Base-by-base conservation (phyloP, 2,888 invertebrate species). In the Rotaria magnacalcarata region DNA sequence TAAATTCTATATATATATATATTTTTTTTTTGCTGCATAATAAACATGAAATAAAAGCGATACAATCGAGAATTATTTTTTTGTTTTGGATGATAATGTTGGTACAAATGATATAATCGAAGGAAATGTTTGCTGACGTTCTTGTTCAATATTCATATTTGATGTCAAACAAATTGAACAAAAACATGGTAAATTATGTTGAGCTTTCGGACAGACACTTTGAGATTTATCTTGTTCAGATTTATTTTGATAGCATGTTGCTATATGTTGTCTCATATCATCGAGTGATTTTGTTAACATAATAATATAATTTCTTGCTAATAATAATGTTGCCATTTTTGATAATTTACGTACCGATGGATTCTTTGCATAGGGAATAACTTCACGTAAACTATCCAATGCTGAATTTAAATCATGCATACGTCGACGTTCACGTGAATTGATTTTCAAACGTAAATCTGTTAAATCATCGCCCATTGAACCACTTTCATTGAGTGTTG, bases 331-430 rank as follows among this genome's bases (percentile, higher is more conserved):
- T 52, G 97, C 97, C 88, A 97, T 97, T 92, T 97, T 97, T 85
- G 96, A 96, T 86, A 97, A 92, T 90, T 97, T 97, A 86, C 97
- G 93, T 60, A 97, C 96, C 67, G 96, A 96, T 10, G 96, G 96
- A 50, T 96, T 96, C 90, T 97, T 97, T 4, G 97, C 97, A 91
- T 97, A 97, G 0, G 97, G 97, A 89, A 97, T 97, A 87, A 97
- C 96, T 87, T 95, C 94, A 34, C 96, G 93, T 27, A 97, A 92
- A 91, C 97, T 97, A 90, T 97, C 97, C 87, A 97, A 92, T 0
- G 97, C 97, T 91, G 97, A 96, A 90, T 97, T 97, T 90, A 97
- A 93, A 92, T 97, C 97, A 90, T 97, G 97, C 97, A 97, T 97
- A 89, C 97, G 93, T 89, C 96, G 93, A 87, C 97, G 93, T 91